These are phyloP conservation scores for Upupa epops DNA, from an alignment of 2,113 vertebrate genomes.

Conservation along the genomic window DNA sequence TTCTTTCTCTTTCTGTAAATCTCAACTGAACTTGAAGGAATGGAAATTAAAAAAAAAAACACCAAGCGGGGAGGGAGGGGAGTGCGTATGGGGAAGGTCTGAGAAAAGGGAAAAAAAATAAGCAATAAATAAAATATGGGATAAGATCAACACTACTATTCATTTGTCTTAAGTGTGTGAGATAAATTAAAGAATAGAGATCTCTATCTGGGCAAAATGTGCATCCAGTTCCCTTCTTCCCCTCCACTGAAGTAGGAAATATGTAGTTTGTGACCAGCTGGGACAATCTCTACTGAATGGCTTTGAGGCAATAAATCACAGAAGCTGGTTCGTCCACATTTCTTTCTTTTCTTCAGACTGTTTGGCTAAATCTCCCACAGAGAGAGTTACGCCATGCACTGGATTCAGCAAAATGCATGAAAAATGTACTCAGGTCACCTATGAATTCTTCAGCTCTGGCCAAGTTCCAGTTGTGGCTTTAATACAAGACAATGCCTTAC, in stretches of 20 bases:
- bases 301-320: slow-evolving; percentile 71
- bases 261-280: slow-evolving; percentile 58
- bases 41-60: neutral
- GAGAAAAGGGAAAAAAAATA: slow-evolving; percentile 16
- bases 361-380: slow-evolving; percentile 75
- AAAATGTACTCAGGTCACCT: slow-evolving; percentile 67
- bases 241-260: slow-evolving; percentile 64
- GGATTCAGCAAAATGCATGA: slow-evolving; percentile 67
- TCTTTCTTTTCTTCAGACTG: slow-evolving; percentile 73
- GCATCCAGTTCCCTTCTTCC: slow-evolving; percentile 49
- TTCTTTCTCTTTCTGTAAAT: neutral
- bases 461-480: slow-evolving; percentile 59
- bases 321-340: slow-evolving; percentile 81
- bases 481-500: slow-evolving; percentile 23
- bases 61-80: accelerated
- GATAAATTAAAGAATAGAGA: slow-evolving; percentile 66
- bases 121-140: slow-evolving; percentile 53
- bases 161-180: slow-evolving; percentile 50
- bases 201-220: slow-evolving; percentile 52
- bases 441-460: slow-evolving; percentile 66
- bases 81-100: neutral
- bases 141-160: slow-evolving; percentile 60
- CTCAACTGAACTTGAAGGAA: neutral
- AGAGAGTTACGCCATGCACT: slow-evolving; percentile 71
- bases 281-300: slow-evolving; percentile 70